Evolutionary conservation across 2,888 invertebrate genomes (phyloP).

Genomic region (Axea sp.): DNA sequence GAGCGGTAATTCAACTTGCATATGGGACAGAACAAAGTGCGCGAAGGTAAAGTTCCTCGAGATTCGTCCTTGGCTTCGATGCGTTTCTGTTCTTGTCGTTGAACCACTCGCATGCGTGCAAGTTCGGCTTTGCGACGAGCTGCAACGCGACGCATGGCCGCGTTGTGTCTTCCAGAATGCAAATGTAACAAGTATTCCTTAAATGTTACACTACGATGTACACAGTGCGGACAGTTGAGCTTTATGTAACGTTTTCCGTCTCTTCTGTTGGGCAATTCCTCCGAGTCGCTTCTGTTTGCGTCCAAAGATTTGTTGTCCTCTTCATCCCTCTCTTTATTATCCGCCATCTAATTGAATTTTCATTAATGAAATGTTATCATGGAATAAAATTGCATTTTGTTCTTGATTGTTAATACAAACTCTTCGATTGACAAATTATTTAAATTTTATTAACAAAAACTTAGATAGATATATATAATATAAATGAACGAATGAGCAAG

Average conservation of each 20-base stretch:
- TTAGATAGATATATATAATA: too few species aligned
- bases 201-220: conserved; percentile 87
- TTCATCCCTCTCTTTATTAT: conserved; percentile 77
- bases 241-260: conserved; percentile 83
- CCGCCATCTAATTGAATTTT: conserved; percentile 67
- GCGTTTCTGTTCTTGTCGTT: conserved; percentile 89
- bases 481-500: too few species aligned
- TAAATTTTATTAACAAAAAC: too few species aligned
- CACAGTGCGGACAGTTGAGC: conserved; percentile 88
- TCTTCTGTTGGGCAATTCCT: conserved; percentile 75
- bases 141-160: conserved; percentile 87
- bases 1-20: conserved; percentile 89
- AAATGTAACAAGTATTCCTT: conserved; percentile 88
- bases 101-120: conserved; percentile 88
- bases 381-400: too few species aligned
- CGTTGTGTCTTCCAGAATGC: conserved; percentile 85
- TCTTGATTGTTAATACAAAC: background rate
- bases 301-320: conserved; percentile 76
- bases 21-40: conserved; percentile 86
- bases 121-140: conserved; percentile 87
- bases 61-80: conserved; percentile 85
- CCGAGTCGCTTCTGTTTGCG: conserved; percentile 74
- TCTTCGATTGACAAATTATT: too few species aligned
- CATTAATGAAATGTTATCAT: background rate
- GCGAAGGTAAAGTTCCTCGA: conserved; percentile 82